phyloP scores from a whole-genome alignment of 2,797 vertebrate genomes.

The Arrhamphus sclerolepis region DNA sequence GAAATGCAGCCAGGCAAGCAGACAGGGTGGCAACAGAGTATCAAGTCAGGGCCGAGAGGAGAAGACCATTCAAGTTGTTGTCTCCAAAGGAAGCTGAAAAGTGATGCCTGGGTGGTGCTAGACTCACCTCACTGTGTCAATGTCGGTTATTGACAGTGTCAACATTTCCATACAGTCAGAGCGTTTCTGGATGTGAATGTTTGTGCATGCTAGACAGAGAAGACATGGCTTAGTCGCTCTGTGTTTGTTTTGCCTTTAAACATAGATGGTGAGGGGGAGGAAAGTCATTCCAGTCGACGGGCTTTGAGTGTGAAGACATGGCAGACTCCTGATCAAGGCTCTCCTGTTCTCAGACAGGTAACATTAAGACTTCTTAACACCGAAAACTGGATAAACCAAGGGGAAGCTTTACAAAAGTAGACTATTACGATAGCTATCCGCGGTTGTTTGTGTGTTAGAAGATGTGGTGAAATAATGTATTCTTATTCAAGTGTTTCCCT shows the following conservation, averaged over 20 bases:
- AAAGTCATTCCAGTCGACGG: constrained; percentile 33
- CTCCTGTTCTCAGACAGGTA: constrained; percentile 60
- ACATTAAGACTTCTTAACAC: constrained; percentile 10
- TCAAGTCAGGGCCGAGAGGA: constrained; percentile 55
- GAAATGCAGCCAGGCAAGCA: constrained; percentile 48
- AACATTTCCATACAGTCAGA: constrained; percentile 53
- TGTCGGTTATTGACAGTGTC: constrained; percentile 73
- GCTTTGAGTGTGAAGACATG: constrained; percentile 44
- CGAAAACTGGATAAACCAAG: neutral
- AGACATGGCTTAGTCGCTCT: constrained; percentile 15
- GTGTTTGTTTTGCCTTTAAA: constrained; percentile 67
- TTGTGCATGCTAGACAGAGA: constrained; percentile 5
- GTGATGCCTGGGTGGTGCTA: constrained; percentile 32
- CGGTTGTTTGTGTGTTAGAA: neutral
- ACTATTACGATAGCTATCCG: neutral
- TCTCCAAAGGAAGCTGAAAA: constrained; percentile 43
- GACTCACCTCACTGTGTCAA: constrained; percentile 43
- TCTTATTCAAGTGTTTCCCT: too few species aligned
- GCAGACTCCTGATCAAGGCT: constrained; percentile 38
- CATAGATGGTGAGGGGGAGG: constrained; percentile 59
- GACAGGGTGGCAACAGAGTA: constrained; percentile 30
- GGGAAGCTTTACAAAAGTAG: neutral
- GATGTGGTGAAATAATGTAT: too few species aligned
- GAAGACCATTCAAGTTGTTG: constrained; percentile 27
- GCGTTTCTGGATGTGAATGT: constrained; percentile 12